phyloP scores from a whole-genome alignment of 2,888 invertebrate species.

The Aethes cnicana region DNA sequence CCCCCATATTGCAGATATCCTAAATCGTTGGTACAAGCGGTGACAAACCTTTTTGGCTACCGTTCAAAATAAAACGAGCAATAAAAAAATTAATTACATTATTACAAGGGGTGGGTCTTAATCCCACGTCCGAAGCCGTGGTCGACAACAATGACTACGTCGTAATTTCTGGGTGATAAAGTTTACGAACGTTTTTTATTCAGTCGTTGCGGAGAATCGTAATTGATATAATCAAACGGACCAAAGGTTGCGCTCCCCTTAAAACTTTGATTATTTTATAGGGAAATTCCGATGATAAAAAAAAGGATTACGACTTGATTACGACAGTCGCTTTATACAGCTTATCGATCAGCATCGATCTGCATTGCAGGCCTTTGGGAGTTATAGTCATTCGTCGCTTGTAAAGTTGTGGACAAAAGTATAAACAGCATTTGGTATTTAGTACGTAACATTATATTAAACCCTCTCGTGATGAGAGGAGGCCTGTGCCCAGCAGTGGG shows the following conservation, averaged over 20 bases:
- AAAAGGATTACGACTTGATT: too few species aligned
- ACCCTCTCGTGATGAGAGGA: too few species aligned
- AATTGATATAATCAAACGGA: slow-evolving; percentile 9
- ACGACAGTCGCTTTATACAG: too few species aligned
- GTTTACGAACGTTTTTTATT: slow-evolving; percentile 22
- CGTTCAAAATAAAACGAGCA: background rate
- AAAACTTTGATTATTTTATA: too few species aligned
- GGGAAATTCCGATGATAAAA: too few species aligned
- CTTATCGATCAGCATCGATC: too few species aligned
- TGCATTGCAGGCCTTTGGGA: too few species aligned
- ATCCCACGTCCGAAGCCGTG: background rate
- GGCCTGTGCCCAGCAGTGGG: too few species aligned
- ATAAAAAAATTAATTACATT: slow-evolving; percentile 7
- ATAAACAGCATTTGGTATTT: too few species aligned
- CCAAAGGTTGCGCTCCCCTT: background rate
- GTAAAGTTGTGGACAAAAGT: too few species aligned
- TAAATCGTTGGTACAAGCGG: background rate
- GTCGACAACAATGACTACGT: slow-evolving; percentile 17
- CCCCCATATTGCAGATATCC: background rate
- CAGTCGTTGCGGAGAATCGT: background rate
- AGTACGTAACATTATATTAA: too few species aligned
- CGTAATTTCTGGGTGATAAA: slow-evolving; percentile 39
- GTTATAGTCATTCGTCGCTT: too few species aligned
- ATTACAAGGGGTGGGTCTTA: slow-evolving; percentile 1
- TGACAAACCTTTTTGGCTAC: slow-evolving; percentile 10